Evolutionary conservation across 2,113 vertebrate genomes (phyloP).

Genomic region (Zapus hudsonius): DNA sequence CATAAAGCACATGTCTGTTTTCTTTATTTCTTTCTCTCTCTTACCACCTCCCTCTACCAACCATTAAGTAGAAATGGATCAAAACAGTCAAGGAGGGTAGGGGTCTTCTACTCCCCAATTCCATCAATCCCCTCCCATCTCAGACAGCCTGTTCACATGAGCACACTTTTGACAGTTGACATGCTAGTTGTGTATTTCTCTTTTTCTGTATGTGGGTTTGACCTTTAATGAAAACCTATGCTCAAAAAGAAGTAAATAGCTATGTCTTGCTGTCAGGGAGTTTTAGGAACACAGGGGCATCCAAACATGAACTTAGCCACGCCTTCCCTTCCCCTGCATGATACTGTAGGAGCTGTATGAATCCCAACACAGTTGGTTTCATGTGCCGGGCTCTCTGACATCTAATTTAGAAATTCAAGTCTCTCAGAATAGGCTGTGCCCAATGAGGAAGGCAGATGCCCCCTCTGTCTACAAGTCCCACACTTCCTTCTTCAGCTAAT

Average conservation of each 20-base stretch:
- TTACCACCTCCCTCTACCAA: not conserved
- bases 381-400: not conserved
- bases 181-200: not conserved
- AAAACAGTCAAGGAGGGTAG: not conserved
- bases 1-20: not conserved
- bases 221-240: conserved; percentile 24
- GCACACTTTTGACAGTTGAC: not conserved
- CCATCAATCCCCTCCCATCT: not conserved
- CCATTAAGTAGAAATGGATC: not conserved
- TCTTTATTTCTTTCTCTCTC: not conserved
- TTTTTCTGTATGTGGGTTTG: not conserved
- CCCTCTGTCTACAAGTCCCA: not conserved
- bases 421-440: not conserved
- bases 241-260: not conserved
- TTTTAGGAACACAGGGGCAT: conserved; percentile 16
- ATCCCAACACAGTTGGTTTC: not conserved
- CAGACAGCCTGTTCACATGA: not conserved
- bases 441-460: not conserved
- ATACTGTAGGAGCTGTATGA: not conserved
- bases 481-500: not conserved
- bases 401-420: not conserved
- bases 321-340: not conserved
- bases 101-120: not conserved
- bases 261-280: conserved; percentile 2
- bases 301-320: conserved; percentile 15